Evolutionary conservation across 2,888 invertebrate species (phyloP), one percentile per base, ranked within the genome.

Genomic region (Pardosa pseudoannulata): DNA sequence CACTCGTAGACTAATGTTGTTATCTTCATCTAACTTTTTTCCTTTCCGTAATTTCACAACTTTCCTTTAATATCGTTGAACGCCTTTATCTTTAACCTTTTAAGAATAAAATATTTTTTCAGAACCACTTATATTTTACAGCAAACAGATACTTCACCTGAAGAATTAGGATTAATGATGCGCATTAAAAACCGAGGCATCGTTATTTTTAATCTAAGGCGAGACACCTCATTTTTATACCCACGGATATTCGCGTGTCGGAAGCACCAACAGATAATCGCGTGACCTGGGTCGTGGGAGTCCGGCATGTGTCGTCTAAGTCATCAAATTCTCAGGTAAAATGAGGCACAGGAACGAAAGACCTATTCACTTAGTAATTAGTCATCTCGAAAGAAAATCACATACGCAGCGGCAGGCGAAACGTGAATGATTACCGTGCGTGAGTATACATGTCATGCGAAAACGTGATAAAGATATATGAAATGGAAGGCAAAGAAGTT

Each of bases 241-340:
- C 56, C 19, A 23, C 23, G 23, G 23, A 23, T 23, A 19, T 56
- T 56, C 23, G 56, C 56, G 56, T 56, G 56, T 23, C 56, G 23
- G 1, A 5, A 23, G 23, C 23, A 56, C 3, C 23, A 56, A 56
- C 23, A 56, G 23, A 23, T 56, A 56, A 56, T 56, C 56, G 56
- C 56, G 56, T 56, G 56, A 56, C 23, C 19, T 1, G 23, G 56
- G 56, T 56, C 56, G 56, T 56, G 56, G 56, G 56, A 56, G 56
- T 1, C 3, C 11, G 56, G 23, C 56, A 56, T 23, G 11, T 56
- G 56, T 56, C 56, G 23, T 56, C 56, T 23, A 56, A 56, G 56
- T 56, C 56, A 56, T 56, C 56, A 56, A 56, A 56, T 56, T 56
- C 56, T 19, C 56, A 23, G 56, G 56, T 56, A 23, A 56, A 56